Conservation (phyloP, 2,888 invertebrate species). For the Polydrusus pterygomalis region DNA sequence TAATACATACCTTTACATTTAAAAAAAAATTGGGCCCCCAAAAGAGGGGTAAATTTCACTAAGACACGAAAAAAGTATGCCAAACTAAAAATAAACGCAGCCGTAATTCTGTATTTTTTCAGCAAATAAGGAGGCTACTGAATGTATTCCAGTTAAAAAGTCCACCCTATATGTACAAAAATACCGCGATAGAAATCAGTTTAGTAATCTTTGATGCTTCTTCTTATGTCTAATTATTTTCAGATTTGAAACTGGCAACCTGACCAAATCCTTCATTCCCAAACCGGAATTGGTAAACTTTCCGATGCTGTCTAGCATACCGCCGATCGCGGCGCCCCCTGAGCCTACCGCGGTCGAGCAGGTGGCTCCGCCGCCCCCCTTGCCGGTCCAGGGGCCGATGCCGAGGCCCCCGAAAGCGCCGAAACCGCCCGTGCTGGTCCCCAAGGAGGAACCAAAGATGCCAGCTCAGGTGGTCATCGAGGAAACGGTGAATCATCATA, state of each 20-base stretch:
- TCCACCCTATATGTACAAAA: too few species aligned
- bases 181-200: too few species aligned
- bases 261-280: conserved; percentile 70
- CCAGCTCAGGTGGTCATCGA: conserved; percentile 60
- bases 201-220: too few species aligned
- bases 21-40: too few species aligned
- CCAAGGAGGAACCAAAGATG: conserved; percentile 37
- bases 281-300: conserved; percentile 71
- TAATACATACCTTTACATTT: too few species aligned
- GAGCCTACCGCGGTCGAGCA: conserved; percentile 42
- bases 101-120: too few species aligned
- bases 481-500: not conserved
- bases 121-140: too few species aligned
- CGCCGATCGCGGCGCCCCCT: conserved; percentile 49
- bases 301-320: conserved; percentile 68
- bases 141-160: too few species aligned
- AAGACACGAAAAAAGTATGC: too few species aligned
- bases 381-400: conserved; percentile 9
- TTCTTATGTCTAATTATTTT: conserved; percentile 19
- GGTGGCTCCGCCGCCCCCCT: conserved; percentile 41
- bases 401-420: not conserved
- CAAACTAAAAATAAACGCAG: too few species aligned
- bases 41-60: too few species aligned
- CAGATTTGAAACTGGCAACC: conserved; percentile 69
- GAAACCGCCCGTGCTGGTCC: not conserved